These are phyloP conservation scores for Zosterops hypoxanthus DNA, from an alignment of 2,113 vertebrate genomes.

Conservation along the genomic window DNA sequence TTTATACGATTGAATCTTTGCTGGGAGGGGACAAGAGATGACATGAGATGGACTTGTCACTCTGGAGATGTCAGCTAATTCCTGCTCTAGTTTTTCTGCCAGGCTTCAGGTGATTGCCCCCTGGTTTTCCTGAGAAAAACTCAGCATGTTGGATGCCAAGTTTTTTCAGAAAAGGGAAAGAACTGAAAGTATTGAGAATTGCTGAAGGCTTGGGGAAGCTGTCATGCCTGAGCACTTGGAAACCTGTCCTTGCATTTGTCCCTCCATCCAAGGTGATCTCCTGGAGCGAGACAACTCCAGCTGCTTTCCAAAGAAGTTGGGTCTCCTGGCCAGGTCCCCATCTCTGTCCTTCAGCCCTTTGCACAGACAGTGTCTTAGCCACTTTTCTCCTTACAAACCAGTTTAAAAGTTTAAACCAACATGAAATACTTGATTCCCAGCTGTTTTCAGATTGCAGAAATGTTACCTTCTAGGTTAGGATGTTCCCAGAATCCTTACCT, in stretches of 20 bases:
- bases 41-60: not conserved
- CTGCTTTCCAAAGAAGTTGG: not conserved
- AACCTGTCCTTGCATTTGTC: not conserved
- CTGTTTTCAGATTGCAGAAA: not conserved
- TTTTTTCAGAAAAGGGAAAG: not conserved
- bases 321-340: not conserved
- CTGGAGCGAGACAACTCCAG: not conserved
- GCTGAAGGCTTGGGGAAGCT: not conserved
- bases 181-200: not conserved
- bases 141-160: not conserved
- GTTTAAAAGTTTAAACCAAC: not conserved
- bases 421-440: not conserved
- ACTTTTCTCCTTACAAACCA: not conserved
- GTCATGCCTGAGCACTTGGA: not conserved
- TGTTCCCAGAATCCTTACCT: not conserved
- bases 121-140: not conserved
- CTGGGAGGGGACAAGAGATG: not conserved
- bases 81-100: not conserved
- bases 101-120: not conserved
- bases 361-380: not conserved
- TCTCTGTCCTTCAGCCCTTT: not conserved
- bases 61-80: not conserved
- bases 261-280: not conserved
- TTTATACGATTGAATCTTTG: not conserved
- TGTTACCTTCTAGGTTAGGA: not conserved